Evolutionary conservation across 2,113 vertebrate species (phyloP).

Genomic region (Syngnathoides biaculeatus): DNA sequence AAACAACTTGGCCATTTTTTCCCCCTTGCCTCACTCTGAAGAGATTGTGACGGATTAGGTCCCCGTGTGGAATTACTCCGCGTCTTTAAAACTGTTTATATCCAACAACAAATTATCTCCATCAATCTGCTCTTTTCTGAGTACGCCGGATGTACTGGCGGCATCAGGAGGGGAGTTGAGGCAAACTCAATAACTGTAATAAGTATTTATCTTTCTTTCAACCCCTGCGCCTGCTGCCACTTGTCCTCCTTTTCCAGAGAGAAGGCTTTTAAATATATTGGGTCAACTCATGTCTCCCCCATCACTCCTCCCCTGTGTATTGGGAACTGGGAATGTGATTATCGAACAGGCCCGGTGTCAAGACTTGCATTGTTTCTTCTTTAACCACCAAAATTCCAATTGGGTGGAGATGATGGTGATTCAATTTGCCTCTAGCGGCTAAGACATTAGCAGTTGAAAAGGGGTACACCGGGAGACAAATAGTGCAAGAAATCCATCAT

Average conservation of each 20-base stretch:
- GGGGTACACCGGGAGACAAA: conserved; percentile 63
- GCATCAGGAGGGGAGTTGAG: conserved; percentile 66
- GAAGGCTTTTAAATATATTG: conserved; percentile 81
- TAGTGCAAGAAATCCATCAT: conserved; percentile 63
- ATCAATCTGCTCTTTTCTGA: conserved; percentile 75
- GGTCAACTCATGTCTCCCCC: conserved; percentile 74
- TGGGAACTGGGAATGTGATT: conserved; percentile 77
- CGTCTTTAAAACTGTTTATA: conserved; percentile 77
- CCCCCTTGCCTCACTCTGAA: conserved; percentile 62
- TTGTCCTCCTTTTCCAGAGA: conserved; percentile 72
- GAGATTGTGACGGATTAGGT: conserved; percentile 72
- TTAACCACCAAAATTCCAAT: conserved; percentile 75
- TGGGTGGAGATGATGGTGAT: conserved; percentile 75
- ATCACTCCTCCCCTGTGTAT: conserved; percentile 67
- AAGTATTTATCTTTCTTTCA: conserved; percentile 80
- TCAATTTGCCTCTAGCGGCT: conserved; percentile 74
- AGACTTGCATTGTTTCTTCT: conserved; percentile 73
- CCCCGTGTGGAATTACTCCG: conserved; percentile 71
- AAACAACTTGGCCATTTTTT: conserved; percentile 70
- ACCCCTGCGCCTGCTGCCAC: conserved; percentile 71
- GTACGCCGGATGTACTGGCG: conserved; percentile 61
- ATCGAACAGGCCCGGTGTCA: conserved; percentile 72
- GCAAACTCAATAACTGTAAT: conserved; percentile 76
- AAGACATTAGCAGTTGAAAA: conserved; percentile 70
- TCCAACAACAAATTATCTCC: conserved; percentile 75